Conservation (phyloP, 2,113 vertebrate genomes). For the mouse (Mus musculus) region GRCm39 chr7:34181001-34181500, state of each 20-base stretch:
- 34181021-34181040: background rate
- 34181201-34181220: background rate
- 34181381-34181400: background rate
- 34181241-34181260: background rate
- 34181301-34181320: background rate
- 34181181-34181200: background rate
- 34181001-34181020: background rate
- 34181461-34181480: no score
- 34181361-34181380: background rate
- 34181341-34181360: background rate
- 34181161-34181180: background rate
- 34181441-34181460: background rate
- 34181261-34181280: background rate
- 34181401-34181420: accelerated
- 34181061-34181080: background rate
- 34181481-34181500: no score
- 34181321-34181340: background rate
- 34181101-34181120: background rate
- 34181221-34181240: background rate
- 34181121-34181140: background rate
- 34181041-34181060: background rate
- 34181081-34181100: background rate
- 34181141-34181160: background rate
- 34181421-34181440: background rate
- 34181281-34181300: background rate